Percentiles rank a stretch among this genome's conserved stretches.
These are phyloP conservation scores for Elgaria multicarinata DNA, from an alignment of 2,113 vertebrate species.

Conservation along the genomic window DNA sequence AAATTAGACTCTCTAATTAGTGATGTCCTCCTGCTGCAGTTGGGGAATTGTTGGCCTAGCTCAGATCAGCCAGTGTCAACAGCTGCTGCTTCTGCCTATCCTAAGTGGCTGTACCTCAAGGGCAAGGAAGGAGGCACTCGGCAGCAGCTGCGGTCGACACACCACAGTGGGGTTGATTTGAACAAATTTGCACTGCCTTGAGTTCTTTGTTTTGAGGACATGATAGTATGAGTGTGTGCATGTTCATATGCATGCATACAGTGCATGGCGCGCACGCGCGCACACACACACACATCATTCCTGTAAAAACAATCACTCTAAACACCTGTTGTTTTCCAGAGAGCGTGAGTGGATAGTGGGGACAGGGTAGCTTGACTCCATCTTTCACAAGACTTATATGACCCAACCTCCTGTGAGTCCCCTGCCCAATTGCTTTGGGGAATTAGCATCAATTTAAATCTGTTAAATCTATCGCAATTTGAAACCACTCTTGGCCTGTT, in stretches of 20 bases:
- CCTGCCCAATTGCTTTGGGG: conserved; percentile 50
- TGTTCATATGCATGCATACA: conserved; percentile 5
- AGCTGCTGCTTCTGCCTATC: conserved; percentile 45
- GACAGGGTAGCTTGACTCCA: conserved; percentile 42
- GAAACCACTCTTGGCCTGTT: conserved; percentile 47
- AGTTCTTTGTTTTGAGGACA: background rate
- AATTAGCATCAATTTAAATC: conserved; percentile 40
- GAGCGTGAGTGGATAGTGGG: conserved; percentile 12
- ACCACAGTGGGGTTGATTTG: conserved; percentile 30
- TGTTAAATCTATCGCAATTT: conserved; percentile 61
- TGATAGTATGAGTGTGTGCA: background rate
- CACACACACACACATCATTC: no score
- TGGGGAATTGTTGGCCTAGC: conserved; percentile 22
- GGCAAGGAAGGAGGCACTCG: conserved; percentile 28
- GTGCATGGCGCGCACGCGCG: no score
- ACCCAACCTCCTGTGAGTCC: background rate
- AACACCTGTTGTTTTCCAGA: conserved; percentile 29
- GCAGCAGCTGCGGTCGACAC: conserved; percentile 43
- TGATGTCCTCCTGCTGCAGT: background rate
- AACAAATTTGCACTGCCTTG: conserved; percentile 33
- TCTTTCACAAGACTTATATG: background rate
- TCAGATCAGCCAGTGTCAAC: conserved; percentile 46
- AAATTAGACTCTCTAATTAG: conserved; percentile 56
- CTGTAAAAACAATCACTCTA: conserved; percentile 38
- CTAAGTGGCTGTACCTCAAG: background rate